Conservation (phyloP, 2,888 invertebrate genomes). For the Seira sanloemensis region DNA sequence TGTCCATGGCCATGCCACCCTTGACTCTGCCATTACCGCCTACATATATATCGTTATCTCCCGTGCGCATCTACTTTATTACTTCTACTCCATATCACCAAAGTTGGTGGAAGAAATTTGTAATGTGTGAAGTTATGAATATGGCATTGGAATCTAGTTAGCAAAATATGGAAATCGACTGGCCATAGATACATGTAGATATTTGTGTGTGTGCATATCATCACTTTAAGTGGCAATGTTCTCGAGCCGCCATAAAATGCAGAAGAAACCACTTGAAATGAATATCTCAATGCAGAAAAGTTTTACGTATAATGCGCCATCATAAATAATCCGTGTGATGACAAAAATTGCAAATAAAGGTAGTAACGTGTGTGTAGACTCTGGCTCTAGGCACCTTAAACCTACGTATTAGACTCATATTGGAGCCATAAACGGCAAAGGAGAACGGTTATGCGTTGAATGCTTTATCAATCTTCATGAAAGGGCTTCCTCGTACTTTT, state of each 20-base stretch:
- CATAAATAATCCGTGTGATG: slow-evolving; percentile 31
- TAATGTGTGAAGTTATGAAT: not conserved
- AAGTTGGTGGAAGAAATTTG: not conserved
- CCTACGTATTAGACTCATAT: too few species aligned
- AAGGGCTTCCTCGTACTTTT: too few species aligned
- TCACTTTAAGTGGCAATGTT: not conserved
- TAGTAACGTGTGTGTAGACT: not conserved
- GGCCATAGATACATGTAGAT: not conserved
- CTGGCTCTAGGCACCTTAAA: too few species aligned
- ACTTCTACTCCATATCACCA: not conserved
- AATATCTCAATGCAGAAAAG: not conserved
- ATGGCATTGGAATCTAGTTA: not conserved
- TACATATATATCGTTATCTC: not conserved
- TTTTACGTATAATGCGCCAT: slow-evolving; percentile 17
- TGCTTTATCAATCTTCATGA: too few species aligned
- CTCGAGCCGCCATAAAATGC: not conserved
- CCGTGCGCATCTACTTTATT: not conserved
- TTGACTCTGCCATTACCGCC: not conserved
- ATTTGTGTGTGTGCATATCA: not conserved
- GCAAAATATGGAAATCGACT: not conserved
- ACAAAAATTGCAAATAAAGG: slow-evolving; percentile 50
- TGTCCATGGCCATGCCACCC: not conserved
- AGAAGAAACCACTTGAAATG: not conserved
- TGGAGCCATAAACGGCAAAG: slow-evolving; percentile 6
- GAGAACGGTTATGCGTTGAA: too few species aligned